These are phyloP conservation scores for Meloe dianella DNA, from an alignment of 2,888 invertebrate genomes.

Conservation along the genomic window DNA sequence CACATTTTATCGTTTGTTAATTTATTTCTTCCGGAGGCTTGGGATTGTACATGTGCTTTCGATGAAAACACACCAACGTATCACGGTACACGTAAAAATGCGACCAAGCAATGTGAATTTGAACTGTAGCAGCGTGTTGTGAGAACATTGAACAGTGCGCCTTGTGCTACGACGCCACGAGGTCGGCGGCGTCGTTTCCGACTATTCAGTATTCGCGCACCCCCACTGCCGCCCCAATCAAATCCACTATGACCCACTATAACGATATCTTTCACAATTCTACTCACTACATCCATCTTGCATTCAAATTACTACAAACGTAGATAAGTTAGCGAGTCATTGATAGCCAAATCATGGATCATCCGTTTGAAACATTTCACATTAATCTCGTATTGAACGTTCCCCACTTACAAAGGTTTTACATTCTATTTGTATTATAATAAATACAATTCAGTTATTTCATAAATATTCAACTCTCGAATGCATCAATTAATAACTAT, in stretches of 20 bases:
- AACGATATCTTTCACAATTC: conserved; percentile 39
- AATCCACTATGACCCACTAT: conserved; percentile 37
- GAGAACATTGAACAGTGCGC: conserved; percentile 41
- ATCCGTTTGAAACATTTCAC: background rate
- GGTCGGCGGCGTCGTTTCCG: conserved; percentile 54
- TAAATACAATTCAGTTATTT: too few species aligned
- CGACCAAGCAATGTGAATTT: conserved; percentile 51
- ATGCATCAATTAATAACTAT: background rate
- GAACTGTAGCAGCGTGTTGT: conserved; percentile 35
- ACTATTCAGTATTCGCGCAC: conserved; percentile 51
- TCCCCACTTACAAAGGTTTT: background rate
- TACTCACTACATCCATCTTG: conserved; percentile 45
- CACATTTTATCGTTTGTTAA: conserved; percentile 40
- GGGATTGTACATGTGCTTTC: conserved; percentile 21
- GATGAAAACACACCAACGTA: conserved; percentile 15
- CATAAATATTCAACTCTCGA: background rate
- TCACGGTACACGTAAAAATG: conserved; percentile 51
- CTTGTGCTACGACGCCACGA: conserved; percentile 52
- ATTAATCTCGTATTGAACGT: background rate
- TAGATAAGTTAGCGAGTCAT: conserved; percentile 15
- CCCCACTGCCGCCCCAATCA: conserved; percentile 36
- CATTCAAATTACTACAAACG: conserved; percentile 32
- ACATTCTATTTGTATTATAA: background rate
- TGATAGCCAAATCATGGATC: conserved; percentile 2
- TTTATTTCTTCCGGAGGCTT: conserved; percentile 22